Conservation (phyloP, 2,888 invertebrate species). For the Eupsilia transversa region DNA sequence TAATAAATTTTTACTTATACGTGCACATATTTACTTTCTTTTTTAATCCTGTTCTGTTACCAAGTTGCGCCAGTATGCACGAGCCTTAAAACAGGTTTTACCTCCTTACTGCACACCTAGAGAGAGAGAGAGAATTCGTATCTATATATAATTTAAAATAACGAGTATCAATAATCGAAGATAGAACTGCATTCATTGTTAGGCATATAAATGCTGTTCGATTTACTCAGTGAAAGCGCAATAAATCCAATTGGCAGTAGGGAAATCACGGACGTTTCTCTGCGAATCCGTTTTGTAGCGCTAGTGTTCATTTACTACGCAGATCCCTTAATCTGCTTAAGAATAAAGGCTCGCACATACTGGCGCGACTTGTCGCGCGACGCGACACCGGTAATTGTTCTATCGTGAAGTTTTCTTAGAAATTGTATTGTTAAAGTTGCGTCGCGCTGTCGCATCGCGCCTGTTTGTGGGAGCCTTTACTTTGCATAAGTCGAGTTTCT, state of each 20-base stretch:
- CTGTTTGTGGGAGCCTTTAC: no score
- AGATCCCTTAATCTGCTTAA: conserved; percentile 47
- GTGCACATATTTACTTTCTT: neutral
- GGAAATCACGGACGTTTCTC: conserved; percentile 47
- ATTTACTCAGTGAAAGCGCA: conserved; percentile 34
- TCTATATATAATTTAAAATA: neutral
- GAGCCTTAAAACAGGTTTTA: neutral
- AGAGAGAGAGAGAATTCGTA: neutral
- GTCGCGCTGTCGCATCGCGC: no score
- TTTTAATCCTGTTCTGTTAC: neutral
- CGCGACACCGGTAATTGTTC: no score
- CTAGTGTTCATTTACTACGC: conserved; percentile 36
- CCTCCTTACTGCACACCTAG: neutral
- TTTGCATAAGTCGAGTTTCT: conserved; percentile 8
- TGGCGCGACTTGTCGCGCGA: no score
- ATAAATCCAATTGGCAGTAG: conserved; percentile 42
- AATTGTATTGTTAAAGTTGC: no score
- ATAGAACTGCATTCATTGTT: conserved; percentile 9
- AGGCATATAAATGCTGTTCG: conserved; percentile 18
- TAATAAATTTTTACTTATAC: conserved; percentile 17
- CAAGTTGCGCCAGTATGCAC: no score
- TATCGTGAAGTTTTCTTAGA: no score
- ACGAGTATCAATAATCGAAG: neutral
- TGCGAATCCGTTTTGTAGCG: conserved; percentile 22
- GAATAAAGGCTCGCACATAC: no score